Conservation (phyloP, 1,140 invertebrate species). For the Triops longicaudatus region DNA sequence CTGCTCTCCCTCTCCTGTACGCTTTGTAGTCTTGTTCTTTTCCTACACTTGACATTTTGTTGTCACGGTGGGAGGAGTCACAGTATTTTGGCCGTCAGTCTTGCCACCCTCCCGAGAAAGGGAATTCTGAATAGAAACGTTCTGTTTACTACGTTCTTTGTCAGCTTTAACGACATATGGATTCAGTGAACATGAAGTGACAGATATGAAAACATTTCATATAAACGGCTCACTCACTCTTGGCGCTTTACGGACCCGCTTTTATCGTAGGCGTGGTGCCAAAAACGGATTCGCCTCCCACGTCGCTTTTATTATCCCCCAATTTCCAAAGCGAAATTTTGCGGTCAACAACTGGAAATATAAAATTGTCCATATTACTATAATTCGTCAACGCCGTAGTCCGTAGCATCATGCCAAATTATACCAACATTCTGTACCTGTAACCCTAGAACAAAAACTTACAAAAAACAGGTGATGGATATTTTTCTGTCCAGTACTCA, state of each 20-base stretch:
- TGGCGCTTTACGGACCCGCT: too few relatives aligned
- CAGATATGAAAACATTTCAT: neutral
- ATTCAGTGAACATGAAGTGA: constrained; percentile 8
- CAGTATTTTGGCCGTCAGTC: neutral
- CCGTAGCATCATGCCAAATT: too few relatives aligned
- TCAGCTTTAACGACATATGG: neutral
- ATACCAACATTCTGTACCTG: too few relatives aligned
- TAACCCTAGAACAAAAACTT: too few relatives aligned
- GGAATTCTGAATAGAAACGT: constrained; percentile 3
- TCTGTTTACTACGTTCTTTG: neutral
- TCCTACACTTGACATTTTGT: neutral
- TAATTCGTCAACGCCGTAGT: too few relatives aligned
- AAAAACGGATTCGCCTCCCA: neutral
- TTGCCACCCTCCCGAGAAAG: neutral
- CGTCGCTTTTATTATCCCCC: neutral
- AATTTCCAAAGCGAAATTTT: neutral
- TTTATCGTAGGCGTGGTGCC: neutral
- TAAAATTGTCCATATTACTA: too few relatives aligned
- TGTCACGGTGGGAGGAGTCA: neutral
- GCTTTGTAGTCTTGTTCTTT: neutral
- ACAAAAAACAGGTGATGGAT: too few relatives aligned
- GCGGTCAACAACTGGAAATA: too few relatives aligned
- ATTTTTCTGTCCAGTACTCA: too few relatives aligned
- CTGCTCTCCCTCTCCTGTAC: neutral
- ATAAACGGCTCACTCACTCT: neutral